phyloP scores from a whole-genome alignment of 2,113 vertebrate species.

The Tor tambroides region DNA sequence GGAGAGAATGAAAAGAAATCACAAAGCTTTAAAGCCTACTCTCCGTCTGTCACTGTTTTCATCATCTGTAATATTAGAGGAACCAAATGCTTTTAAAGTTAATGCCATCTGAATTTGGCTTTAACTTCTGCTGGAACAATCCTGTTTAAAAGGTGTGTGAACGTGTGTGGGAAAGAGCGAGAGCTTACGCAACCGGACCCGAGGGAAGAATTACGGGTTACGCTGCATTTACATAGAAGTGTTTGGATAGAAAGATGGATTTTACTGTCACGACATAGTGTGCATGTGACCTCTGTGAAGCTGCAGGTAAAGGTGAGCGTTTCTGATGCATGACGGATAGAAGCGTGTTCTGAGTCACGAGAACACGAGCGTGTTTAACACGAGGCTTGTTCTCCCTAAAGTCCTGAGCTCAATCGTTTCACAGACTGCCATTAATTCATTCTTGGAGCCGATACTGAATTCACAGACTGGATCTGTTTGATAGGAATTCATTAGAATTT shows the following conservation, averaged over 20 bases:
- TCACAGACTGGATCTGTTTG: slow-evolving; percentile 23
- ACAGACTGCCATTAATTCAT: slow-evolving; percentile 1
- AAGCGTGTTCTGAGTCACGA: slow-evolving; percentile 4
- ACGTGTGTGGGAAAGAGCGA: not conserved
- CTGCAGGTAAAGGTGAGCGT: slow-evolving; percentile 18
- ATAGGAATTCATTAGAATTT: slow-evolving; percentile 36
- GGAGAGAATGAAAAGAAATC: slow-evolving; percentile 59
- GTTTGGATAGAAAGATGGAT: not conserved
- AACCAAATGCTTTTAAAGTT: slow-evolving; percentile 55
- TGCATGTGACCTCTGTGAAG: not conserved
- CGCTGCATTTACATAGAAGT: slow-evolving; percentile 15
- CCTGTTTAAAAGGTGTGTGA: slow-evolving; percentile 38
- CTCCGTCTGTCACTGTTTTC: slow-evolving; percentile 62
- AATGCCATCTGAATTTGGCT: slow-evolving; percentile 61
- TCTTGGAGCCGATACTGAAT: slow-evolving; percentile 1
- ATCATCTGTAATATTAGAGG: slow-evolving; percentile 58
- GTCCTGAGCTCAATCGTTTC: not conserved
- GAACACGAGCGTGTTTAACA: slow-evolving; percentile 28
- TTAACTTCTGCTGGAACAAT: slow-evolving; percentile 50
- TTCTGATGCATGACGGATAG: not conserved
- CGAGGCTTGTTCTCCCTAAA: slow-evolving; percentile 33
- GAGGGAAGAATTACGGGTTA: slow-evolving; percentile 45
- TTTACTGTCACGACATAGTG: slow-evolving; percentile 10
- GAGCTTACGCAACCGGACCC: slow-evolving; percentile 50
- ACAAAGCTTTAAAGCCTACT: slow-evolving; percentile 62